Base-by-base conservation (phyloP, 2,888 invertebrate species). In the Eugnorisma glareosa region DNA sequence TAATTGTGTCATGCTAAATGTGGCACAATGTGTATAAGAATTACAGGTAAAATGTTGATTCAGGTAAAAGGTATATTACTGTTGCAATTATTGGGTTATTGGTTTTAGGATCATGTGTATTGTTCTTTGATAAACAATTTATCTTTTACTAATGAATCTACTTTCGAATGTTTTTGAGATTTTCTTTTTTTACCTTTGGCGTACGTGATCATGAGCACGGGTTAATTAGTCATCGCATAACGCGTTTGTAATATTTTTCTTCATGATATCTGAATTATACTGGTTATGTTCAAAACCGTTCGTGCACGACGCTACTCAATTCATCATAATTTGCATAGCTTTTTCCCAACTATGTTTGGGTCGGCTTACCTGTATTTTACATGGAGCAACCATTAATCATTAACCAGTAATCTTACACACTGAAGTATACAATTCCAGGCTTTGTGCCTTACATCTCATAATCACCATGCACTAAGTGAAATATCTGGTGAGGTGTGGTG, bases 71-170 rank as follows among this genome's bases (percentile, higher is more conserved):
- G 48, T 69, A 37, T 31, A 63, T 67, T 37, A 31, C 43, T 54
- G 18, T 67, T 67, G 69, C 40, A 76, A 57, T 79, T 74, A 84
- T 69, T 57, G 31, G 24, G 18, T 71, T 63, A 70, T 79, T 51
- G 70, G 40, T 63, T 67, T 75, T n/a, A 64, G 35, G 40, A 28
- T 45, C 21, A 0, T 35, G 75, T 45, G 51, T 70, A 48, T 71
- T 74, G 51, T 77, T 84, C 48, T 59, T 73, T 57, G 31, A 43
- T 85, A 83, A 83, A 83, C 70, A 83, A 31, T 85, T 77, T 85
- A 81, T 83, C 67, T 77, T 77, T 77, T 31, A 73, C 67, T 64
- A 85, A 82, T 85, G 59, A 84, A 84, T 79, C 73, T 81, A 63
- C 51, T 81, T 73, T 69, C 48, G n/a, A 51, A 67, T 66, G 40